Evolutionary conservation across 1,140 invertebrate species (phyloP).

Genomic region (Cryptotermes secundus): DNA sequence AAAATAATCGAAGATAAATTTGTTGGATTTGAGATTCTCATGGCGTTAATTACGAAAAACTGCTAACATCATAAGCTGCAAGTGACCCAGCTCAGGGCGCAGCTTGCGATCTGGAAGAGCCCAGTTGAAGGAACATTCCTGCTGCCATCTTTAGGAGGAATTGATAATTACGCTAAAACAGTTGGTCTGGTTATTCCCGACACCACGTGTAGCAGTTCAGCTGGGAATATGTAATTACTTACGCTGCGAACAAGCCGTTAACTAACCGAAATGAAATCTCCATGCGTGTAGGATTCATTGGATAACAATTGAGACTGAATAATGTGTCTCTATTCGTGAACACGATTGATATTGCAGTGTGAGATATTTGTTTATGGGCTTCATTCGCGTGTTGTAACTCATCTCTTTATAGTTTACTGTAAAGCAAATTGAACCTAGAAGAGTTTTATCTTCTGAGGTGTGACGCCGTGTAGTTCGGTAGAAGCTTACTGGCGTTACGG

Average conservation of each 20-base stretch:
- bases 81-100: too few relatives aligned
- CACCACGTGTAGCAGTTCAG: too few relatives aligned
- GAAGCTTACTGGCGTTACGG: too few relatives aligned
- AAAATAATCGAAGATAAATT: too few relatives aligned
- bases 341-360: not conserved
- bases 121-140: too few relatives aligned
- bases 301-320: not conserved
- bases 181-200: not conserved
- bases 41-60: too few relatives aligned
- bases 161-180: not conserved
- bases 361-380: not conserved
- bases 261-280: constrained; percentile 17
- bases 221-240: constrained; percentile 1
- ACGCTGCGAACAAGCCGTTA: not conserved
- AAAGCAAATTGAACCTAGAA: not conserved
- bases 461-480: too few relatives aligned
- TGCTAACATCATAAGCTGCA: too few relatives aligned
- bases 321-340: not conserved
- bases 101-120: too few relatives aligned
- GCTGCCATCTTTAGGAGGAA: not conserved
- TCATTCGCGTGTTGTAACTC: not conserved
- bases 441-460: too few relatives aligned
- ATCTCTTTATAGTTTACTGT: not conserved
- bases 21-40: too few relatives aligned
- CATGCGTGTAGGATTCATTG: not conserved